Evolutionary conservation across 1,140 invertebrate species (phyloP), one percentile per base, ranked within the genome.

Genomic region (Pseudomyrmex flavicornis): DNA sequence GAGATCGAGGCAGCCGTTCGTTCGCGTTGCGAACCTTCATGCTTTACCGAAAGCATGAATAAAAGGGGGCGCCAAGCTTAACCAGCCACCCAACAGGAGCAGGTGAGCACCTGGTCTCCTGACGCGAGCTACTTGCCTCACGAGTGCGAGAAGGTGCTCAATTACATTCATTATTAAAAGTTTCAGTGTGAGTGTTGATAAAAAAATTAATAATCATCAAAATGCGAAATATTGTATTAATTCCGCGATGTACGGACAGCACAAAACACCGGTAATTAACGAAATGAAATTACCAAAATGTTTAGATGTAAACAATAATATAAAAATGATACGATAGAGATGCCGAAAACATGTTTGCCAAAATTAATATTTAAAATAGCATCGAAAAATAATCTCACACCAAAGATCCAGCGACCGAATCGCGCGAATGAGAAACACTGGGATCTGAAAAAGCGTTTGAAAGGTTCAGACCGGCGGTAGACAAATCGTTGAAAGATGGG

Each of bases 101-200:
- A 93, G 92, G 91, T 93, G 91, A 91, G 88, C 92, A 92, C 92
- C 91, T 93, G 91, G 91, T 89, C 84, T 48, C 75, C 59, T 48
- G 88, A 83, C 88, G 89, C 88, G 89, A 90, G 88, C 84, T 89
- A 74, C 88, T 86, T 76, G 79, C 75, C 68, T 87, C 79, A 76
- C 68, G 79, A 68, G 69, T 85, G 59, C 35, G 48, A 80, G 56
- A 69, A 44, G 83, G 83, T 84, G 76, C 83, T 84, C 83, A 84
- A 84, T 50, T 65, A 17, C 8, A 0, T 50, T 56, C 5, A 35
- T 79, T 79, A 48, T 35, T 35, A 35, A 35, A 35, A 7, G 5
- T 35, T 35, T 0, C 35, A 5, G 5, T 35, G 35, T 35, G 5
- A n/a, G n/a, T n/a, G n/a, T 35, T 35, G 35, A 35, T 35, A 44